Conservation (phyloP, 2,888 invertebrate species). For the Malachius bipustulatus region DNA sequence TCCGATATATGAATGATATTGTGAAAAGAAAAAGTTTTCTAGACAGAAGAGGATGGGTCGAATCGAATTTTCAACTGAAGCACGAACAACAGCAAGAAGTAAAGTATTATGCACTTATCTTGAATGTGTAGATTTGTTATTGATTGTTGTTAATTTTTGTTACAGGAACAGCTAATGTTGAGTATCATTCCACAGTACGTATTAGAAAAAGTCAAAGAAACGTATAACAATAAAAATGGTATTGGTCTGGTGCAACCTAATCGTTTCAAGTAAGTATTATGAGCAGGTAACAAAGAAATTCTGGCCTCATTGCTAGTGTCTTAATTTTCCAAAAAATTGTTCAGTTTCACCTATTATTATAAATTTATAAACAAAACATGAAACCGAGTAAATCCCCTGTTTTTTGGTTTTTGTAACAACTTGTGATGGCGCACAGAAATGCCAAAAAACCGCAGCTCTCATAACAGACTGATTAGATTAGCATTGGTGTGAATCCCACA, state of each 20-base stretch:
- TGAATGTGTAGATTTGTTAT: slow-evolving; percentile 1
- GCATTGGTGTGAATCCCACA: too few relatives aligned
- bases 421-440: too few relatives aligned
- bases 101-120: slow-evolving; percentile 16
- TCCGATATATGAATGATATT: slow-evolving; percentile 78
- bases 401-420: too few relatives aligned
- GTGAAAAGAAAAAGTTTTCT: slow-evolving; percentile 77
- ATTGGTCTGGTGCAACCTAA: not conserved
- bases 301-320: slow-evolving; percentile 5
- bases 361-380: too few relatives aligned
- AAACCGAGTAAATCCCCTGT: too few relatives aligned
- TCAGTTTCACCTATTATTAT: too few relatives aligned
- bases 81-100: slow-evolving; percentile 82
- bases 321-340: too few relatives aligned
- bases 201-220: slow-evolving; percentile 47
- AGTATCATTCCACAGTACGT: slow-evolving; percentile 82
- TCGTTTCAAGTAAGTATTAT: slow-evolving; percentile 36
- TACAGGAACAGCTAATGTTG: slow-evolving; percentile 67
- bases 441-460: too few relatives aligned
- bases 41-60: slow-evolving; percentile 75
- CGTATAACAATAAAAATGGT: slow-evolving; percentile 33
- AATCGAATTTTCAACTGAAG: slow-evolving; percentile 68
- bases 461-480: too few relatives aligned
- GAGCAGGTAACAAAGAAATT: slow-evolving; percentile 4
- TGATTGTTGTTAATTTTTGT: slow-evolving; percentile 6